Conservation (phyloP, 2,888 invertebrate genomes). For the Apoderus coryli region DNA sequence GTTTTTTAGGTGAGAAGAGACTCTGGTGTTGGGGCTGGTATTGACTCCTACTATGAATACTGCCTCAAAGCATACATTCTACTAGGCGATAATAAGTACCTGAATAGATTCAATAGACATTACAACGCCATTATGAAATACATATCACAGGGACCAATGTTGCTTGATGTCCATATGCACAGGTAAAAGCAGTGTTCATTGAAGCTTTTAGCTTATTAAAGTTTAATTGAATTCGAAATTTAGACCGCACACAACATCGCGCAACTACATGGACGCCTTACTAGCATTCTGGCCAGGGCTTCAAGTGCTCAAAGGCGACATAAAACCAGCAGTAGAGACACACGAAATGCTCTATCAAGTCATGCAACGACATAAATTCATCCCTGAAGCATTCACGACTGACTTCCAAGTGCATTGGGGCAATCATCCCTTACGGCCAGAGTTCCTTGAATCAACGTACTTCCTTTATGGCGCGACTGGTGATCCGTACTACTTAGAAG, state of each 20-base stretch:
- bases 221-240: too few relatives aligned
- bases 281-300: constrained; percentile 98
- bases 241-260: constrained; percentile 80
- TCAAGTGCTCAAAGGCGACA: constrained; percentile 68
- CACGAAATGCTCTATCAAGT: constrained; percentile 99
- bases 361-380: constrained; percentile 92
- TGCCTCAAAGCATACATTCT: constrained; percentile 94
- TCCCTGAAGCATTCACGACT: constrained; percentile 97
- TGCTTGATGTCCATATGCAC: constrained; percentile 83
- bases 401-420: constrained; percentile 98
- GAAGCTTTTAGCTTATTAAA: too few relatives aligned
- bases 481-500: constrained; percentile 89
- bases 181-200: constrained; percentile 37
- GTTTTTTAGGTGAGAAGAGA: constrained; percentile 78
- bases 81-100: constrained; percentile 83
- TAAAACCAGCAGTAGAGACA: constrained; percentile 95
- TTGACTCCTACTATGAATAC: constrained; percentile 98
- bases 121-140: constrained; percentile 96
- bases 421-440: constrained; percentile 90
- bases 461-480: constrained; percentile 91
- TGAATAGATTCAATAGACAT: constrained; percentile 88
- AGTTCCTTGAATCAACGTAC: constrained; percentile 96
- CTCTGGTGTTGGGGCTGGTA: constrained; percentile 97
- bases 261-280: constrained; percentile 95
- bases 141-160: constrained; percentile 81